These are phyloP conservation scores for Alloplasta piceator DNA, from an alignment of 2,888 invertebrate genomes.

Conservation along the genomic window DNA sequence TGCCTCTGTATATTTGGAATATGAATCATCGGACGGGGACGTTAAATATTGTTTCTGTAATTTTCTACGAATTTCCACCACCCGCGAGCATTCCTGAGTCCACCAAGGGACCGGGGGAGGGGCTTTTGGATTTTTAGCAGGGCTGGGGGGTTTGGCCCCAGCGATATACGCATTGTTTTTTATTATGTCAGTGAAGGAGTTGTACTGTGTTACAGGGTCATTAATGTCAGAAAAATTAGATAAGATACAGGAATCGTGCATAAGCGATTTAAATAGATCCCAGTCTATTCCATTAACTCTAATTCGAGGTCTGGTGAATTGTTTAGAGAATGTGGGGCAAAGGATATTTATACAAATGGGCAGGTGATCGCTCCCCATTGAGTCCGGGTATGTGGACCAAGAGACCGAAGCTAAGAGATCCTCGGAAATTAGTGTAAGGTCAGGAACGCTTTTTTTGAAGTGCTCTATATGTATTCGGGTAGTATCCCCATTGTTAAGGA, in stretches of 20 bases:
- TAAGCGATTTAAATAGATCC: not conserved
- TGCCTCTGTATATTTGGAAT: too few species aligned
- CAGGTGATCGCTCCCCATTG: conserved; percentile 27
- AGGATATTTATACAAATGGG: conserved; percentile 3
- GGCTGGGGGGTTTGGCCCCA: not conserved
- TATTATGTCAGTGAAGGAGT: not conserved
- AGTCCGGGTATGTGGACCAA: not conserved
- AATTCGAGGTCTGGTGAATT: too few species aligned
- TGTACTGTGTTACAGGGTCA: not conserved
- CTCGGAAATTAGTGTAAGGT: not conserved
- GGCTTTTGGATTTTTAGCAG: not conserved
- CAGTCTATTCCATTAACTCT: not conserved
- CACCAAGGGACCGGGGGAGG: not conserved
- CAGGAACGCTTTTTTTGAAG: conserved; percentile 8
- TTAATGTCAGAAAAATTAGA: too few species aligned
- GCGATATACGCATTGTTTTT: not conserved
- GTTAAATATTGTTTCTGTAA: too few species aligned
- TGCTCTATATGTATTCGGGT: conserved; percentile 5
- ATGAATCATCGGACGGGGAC: too few species aligned
- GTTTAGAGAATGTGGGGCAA: not conserved
- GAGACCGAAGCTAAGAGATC: not conserved
- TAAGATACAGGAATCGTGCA: not conserved
- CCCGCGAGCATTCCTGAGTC: too few species aligned
- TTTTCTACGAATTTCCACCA: too few species aligned
- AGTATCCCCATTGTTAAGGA: not conserved